Conservation (phyloP, 2,888 invertebrate species). For the Brachycybe producta region DNA sequence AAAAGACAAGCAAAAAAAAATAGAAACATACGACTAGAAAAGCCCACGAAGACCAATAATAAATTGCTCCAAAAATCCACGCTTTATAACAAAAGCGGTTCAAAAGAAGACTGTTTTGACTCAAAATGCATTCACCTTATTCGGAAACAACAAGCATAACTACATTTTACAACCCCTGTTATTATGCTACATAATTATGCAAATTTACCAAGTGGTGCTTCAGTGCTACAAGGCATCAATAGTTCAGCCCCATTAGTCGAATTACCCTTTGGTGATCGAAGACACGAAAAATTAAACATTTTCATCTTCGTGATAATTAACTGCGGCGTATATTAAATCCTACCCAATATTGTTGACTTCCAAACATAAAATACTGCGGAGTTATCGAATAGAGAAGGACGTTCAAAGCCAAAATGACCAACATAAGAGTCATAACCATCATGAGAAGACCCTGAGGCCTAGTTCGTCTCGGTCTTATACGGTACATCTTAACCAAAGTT, state of each 20-base stretch:
- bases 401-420: conserved; percentile 34
- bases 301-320: background rate
- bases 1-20: background rate
- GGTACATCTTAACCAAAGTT: conserved; percentile 31
- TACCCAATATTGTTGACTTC: conserved; percentile 32
- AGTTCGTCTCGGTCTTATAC: conserved; percentile 32
- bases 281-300: conserved; percentile 1
- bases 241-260: conserved; percentile 9
- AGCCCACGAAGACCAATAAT: conserved; percentile 36
- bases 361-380: conserved; percentile 36
- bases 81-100: conserved; percentile 37
- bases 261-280: conserved; percentile 11
- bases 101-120: conserved; percentile 32
- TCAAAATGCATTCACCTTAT: conserved; percentile 34
- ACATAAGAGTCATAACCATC: conserved; percentile 34
- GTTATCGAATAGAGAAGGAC: conserved; percentile 35
- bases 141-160: conserved; percentile 3
- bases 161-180: conserved; percentile 1
- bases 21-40: conserved; percentile 28
- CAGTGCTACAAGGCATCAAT: conserved; percentile 16
- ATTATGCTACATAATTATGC: background rate
- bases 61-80: conserved; percentile 37
- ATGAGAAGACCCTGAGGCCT: conserved; percentile 35
- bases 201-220: conserved; percentile 19
- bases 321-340: background rate